Percentiles rank a stretch among this genome's conserved stretches.
Evolutionary conservation across 2,113 vertebrate species (phyloP).

Genomic region (Psammodynastes pulverulentus): DNA sequence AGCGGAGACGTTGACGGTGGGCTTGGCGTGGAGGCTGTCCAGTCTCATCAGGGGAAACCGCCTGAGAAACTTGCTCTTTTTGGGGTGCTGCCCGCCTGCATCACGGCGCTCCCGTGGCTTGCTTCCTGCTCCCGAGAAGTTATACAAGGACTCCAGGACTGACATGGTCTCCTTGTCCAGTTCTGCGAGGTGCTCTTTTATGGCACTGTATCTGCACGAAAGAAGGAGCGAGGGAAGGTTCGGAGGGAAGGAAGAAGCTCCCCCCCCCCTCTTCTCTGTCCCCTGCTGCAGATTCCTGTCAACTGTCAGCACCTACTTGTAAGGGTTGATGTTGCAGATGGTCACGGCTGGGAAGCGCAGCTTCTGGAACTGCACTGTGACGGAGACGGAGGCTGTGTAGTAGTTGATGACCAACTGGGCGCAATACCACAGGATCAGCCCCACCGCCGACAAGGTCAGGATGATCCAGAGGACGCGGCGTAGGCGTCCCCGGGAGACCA

Average conservation of each 20-base stretch:
- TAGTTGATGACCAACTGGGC: constrained; percentile 72
- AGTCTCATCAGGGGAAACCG: constrained; percentile 64
- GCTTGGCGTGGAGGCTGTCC: constrained; percentile 25
- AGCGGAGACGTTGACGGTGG: constrained; percentile 52
- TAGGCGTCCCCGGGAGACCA: constrained; percentile 76
- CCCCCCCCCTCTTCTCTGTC: neutral
- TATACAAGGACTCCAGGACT: constrained; percentile 67
- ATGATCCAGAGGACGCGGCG: constrained; percentile 72
- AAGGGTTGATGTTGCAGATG: constrained; percentile 82
- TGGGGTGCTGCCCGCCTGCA: neutral
- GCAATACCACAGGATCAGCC: constrained; percentile 78
- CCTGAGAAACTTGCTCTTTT: constrained; percentile 48
- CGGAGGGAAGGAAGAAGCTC: neutral
- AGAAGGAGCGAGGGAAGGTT: neutral
- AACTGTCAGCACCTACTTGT: constrained; percentile 68
- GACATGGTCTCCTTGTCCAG: constrained; percentile 71
- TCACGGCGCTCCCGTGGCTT: constrained; percentile 64
- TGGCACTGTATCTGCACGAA: constrained; percentile 68
- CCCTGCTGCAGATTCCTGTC: neutral
- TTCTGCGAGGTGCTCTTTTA: constrained; percentile 68
- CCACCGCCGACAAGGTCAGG: constrained; percentile 72
- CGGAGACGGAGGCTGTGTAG: constrained; percentile 75
- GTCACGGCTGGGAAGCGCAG: constrained; percentile 77
- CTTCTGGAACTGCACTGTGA: constrained; percentile 78
- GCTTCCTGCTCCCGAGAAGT: constrained; percentile 50